A percentile compares a stretch with the other conserved stretches of the same genome.
Evolutionary conservation across 2,888 invertebrate species (phyloP).

Genomic region (Drosophila antonietae): DNA sequence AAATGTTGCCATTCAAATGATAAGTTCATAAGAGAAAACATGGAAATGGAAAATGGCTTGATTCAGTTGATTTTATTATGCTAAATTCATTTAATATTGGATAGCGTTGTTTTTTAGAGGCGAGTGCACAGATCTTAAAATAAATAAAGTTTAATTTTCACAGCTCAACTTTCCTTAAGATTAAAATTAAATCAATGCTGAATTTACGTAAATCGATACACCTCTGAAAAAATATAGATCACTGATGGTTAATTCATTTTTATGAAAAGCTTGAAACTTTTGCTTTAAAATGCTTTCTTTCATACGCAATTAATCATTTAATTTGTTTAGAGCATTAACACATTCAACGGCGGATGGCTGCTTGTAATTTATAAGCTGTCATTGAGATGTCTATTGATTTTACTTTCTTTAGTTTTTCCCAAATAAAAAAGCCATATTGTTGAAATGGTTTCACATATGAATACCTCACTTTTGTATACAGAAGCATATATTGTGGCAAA

Average conservation of each 20-base stretch:
- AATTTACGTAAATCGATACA: too few species aligned
- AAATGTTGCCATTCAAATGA: conserved; percentile 12
- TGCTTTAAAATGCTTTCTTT: not conserved
- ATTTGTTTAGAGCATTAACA: not conserved
- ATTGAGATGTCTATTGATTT: conserved; percentile 12
- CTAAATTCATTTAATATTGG: not conserved
- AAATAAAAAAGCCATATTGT: conserved; percentile 2
- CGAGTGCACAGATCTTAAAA: not conserved
- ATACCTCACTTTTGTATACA: conserved; percentile 47
- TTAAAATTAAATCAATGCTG: too few species aligned
- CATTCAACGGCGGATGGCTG: not conserved
- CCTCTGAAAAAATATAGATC: too few species aligned
- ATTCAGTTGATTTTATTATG: not conserved
- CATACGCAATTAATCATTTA: not conserved
- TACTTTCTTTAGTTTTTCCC: conserved; percentile 10
- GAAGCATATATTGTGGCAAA: conserved; percentile 42
- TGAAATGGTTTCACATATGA: conserved; percentile 27
- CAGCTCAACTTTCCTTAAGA: not conserved
- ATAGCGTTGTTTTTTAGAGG: not conserved
- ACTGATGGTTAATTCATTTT: too few species aligned
- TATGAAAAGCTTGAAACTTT: not conserved
- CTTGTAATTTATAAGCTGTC: conserved; percentile 17
- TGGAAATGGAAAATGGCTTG: not conserved
- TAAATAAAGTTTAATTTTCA: not conserved
- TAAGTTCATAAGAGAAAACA: not conserved